Percentiles rank a stretch among this genome's conserved stretches.
These are phyloP conservation scores for Odocoileus virginianus DNA, from an alignment of 2,113 vertebrate genomes.

Conservation along the genomic window DNA sequence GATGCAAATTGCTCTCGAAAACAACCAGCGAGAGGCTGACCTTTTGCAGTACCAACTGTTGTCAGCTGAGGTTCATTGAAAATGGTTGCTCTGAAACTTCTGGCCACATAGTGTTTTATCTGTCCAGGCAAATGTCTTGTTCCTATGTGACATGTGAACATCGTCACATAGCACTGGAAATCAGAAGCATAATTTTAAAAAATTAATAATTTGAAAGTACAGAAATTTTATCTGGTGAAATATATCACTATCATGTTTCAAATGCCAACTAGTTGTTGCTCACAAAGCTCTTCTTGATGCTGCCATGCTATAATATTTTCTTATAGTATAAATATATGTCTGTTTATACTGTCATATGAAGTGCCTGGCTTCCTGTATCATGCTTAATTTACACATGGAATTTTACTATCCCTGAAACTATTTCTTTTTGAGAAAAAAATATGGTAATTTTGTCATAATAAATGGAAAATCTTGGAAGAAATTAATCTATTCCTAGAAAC, in stretches of 20 bases:
- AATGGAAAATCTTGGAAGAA: neutral
- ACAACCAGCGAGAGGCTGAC: conserved; percentile 40
- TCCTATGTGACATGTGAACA: neutral
- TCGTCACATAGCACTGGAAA: neutral
- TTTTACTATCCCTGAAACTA: neutral
- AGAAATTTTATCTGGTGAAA: neutral
- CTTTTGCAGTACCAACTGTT: conserved; percentile 63
- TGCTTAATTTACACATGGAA: neutral
- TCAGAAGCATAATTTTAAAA: neutral
- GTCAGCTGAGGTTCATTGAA: conserved; percentile 26
- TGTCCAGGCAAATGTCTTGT: neutral
- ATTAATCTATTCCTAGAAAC: neutral
- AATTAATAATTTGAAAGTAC: neutral
- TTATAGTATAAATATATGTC: neutral
- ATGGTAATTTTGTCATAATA: neutral
- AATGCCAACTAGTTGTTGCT: neutral
- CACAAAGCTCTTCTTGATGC: neutral
- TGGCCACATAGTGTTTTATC: neutral
- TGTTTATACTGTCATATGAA: neutral
- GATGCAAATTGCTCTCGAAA: conserved; percentile 77
- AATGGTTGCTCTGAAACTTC: neutral
- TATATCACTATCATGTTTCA: neutral
- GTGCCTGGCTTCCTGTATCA: neutral
- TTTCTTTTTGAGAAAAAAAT: neutral
- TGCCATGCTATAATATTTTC: neutral